Base-by-base conservation (phyloP, 2,888 invertebrate genomes). In the Pseudanteris insignis region DNA sequence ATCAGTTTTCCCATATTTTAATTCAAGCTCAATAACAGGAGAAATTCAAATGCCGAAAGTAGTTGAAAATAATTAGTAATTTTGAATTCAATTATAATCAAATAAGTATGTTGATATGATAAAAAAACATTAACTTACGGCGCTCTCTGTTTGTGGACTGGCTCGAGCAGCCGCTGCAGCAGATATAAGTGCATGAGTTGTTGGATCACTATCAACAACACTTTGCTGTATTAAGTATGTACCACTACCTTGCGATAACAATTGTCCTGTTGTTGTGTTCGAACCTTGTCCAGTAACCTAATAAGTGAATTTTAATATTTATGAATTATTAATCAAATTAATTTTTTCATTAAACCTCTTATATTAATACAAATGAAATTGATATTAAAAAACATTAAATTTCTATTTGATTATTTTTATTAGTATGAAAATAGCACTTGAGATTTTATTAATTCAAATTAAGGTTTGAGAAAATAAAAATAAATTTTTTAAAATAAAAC, bases 181-280 rank as follows among this genome's bases (percentile, higher is more conserved):
- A 41, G 88, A 79, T 65, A 80, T 79, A 9, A 82, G 76, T 4
- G 84, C 82, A 53, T 82, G 82, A 9, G 82, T 80, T 14, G 81
- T 76, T n/a, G 87, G 81, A 57, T 86, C 84, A 61, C 86, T 86
- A 67, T 89, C 89, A 9, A 88, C 87, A 15, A 88, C 81, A 46
- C 83, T 84, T 71, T 86, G 82, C 55, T 84, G 89, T 57, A 92
- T 88, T 68, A 91, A 84, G 77, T 89, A 91, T 66, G 82, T 81
- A 30, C 82, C 81, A 58, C 74, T 79, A 28, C 81, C 80, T 66
- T 81, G 81, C 7, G 81, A 80, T 40, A 81, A 67, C 40, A 81
- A 68, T 54, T 81, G 81, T 15, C 78, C 77, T 1, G 79, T 73
- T n/a, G 78, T 74, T 37, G 78, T 73, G 55, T 73, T 79, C 4